Percentiles rank a stretch among this genome's conserved stretches.
These are phyloP conservation scores for Dermochelys coriacea DNA, from an alignment of 2,797 vertebrate genomes.

Conservation along the genomic window DNA sequence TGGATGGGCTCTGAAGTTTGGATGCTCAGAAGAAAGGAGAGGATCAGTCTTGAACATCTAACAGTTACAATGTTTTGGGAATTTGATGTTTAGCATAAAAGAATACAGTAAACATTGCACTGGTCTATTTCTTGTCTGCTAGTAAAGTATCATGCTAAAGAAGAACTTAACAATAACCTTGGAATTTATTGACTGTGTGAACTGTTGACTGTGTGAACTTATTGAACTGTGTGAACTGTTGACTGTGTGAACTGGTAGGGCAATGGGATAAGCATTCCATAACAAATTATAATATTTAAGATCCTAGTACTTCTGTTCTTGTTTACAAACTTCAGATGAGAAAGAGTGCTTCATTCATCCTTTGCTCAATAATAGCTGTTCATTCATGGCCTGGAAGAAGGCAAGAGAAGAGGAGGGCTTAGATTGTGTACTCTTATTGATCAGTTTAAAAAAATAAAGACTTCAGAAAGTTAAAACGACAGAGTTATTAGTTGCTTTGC, in stretches of 20 bases:
- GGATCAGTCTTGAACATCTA: background rate
- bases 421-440: background rate
- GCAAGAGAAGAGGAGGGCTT: background rate
- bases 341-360: background rate
- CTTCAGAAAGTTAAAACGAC: background rate
- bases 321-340: background rate
- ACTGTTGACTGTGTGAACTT: no score
- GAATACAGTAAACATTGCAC: background rate
- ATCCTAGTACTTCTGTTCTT: background rate
- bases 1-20: background rate
- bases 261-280: background rate
- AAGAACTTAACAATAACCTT: background rate
- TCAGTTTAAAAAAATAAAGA: background rate
- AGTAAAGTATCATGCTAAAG: background rate
- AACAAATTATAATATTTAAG: background rate
- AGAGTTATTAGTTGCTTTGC: background rate
- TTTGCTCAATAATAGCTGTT: background rate
- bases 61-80: background rate
- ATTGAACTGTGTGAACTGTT: no score
- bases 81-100: background rate
- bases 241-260: background rate
- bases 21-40: constrained; percentile 7
- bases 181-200: background rate
- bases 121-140: background rate
- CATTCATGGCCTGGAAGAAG: background rate